These are phyloP conservation scores for Trissolcus basalis DNA, from an alignment of 1,140 invertebrate genomes.

Conservation along the genomic window DNA sequence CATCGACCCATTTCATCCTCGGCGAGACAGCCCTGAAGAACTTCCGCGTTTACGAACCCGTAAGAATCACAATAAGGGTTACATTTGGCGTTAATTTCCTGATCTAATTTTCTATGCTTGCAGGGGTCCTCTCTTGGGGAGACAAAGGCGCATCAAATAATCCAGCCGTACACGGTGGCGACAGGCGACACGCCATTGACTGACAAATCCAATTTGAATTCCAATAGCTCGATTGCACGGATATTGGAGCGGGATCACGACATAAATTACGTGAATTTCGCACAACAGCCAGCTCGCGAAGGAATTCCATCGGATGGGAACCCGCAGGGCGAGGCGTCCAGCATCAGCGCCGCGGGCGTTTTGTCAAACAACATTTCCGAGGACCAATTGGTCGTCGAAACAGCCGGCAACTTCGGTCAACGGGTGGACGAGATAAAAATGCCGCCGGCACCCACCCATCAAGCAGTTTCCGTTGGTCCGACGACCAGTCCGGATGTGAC, in stretches of 20 bases:
- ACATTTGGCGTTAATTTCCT: background rate
- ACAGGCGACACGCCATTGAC: conserved; percentile 5
- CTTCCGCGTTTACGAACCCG: conserved; percentile 65
- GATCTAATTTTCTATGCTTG: conserved; percentile 1
- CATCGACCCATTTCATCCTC: conserved; percentile 75
- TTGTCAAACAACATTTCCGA: conserved; percentile 52
- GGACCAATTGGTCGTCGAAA: conserved; percentile 55
- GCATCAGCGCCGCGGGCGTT: conserved; percentile 3
- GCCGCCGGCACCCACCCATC: conserved; percentile 1
- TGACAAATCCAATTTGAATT: conserved; percentile 50
- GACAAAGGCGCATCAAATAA: conserved; percentile 33
- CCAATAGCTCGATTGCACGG: conserved; percentile 25
- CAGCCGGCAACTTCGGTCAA: conserved; percentile 59
- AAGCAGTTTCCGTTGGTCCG: background rate
- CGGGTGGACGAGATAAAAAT: conserved; percentile 34
- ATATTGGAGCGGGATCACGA: conserved; percentile 34
- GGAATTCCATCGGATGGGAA: conserved; percentile 29
- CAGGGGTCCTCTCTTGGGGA: conserved; percentile 8
- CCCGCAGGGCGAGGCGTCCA: conserved; percentile 12
- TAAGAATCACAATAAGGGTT: conserved; percentile 53
- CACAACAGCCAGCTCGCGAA: conserved; percentile 33
- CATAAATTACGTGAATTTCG: conserved; percentile 50
- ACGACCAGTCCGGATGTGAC: background rate
- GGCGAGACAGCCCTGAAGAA: conserved; percentile 77
- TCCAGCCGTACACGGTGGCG: conserved; percentile 46